Conservation (phyloP, 2,113 vertebrate species). For the Microtus richardsoni region DNA sequence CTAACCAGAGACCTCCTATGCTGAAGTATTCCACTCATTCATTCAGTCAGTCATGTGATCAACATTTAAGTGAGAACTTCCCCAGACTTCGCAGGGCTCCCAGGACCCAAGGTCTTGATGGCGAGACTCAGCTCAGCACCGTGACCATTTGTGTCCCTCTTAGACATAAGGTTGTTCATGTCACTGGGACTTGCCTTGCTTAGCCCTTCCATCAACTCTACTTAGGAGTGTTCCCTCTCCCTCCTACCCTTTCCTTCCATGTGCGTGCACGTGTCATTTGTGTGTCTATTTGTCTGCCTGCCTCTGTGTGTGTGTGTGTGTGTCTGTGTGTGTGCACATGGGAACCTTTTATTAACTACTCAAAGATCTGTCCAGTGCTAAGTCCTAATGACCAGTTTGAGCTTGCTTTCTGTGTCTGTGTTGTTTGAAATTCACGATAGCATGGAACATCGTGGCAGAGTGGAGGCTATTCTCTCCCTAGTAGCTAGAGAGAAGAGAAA, state of each 20-base stretch:
- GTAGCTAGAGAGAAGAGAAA: not conserved
- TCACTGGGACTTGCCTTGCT: not conserved
- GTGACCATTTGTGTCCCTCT: not conserved
- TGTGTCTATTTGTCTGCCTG: not conserved
- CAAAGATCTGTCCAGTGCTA: not conserved
- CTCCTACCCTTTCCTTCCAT: not conserved
- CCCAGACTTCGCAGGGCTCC: not conserved
- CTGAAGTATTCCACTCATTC: not conserved
- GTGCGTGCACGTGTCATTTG: not conserved
- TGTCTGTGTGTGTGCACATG: not conserved
- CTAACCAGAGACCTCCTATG: not conserved
- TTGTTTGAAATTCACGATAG: not conserved
- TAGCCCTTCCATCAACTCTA: not conserved
- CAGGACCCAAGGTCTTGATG: not conserved
- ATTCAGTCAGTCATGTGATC: not conserved
- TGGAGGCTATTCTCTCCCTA: not conserved
- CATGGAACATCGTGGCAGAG: not conserved
- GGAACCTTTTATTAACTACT: not conserved
- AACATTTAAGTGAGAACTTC: not conserved
- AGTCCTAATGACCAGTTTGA: not conserved
- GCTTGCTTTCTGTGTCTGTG: not conserved
- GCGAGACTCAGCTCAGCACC: not conserved
- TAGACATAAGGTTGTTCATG: not conserved
- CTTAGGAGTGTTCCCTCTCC: not conserved
- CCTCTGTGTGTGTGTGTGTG: not conserved